Conservation (phyloP, 2,888 invertebrate genomes). For the Brachyopa scutellaris region DNA sequence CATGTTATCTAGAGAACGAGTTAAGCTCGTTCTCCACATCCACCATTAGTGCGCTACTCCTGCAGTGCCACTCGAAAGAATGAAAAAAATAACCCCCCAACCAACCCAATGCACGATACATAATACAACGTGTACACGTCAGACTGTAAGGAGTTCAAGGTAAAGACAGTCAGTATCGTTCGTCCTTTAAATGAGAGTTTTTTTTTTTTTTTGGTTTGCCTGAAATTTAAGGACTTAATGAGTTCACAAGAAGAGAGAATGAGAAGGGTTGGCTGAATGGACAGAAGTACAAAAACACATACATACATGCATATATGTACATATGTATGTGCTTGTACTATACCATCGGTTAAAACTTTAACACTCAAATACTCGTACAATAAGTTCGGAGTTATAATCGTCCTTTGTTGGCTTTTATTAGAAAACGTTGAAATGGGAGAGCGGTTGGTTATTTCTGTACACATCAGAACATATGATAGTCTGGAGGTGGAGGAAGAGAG, state of each 20-base stretch:
- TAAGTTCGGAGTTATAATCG: slow-evolving; percentile 59
- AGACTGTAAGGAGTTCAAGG: slow-evolving; percentile 69
- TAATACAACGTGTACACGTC: slow-evolving; percentile 28
- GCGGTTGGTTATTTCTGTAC: slow-evolving; percentile 16
- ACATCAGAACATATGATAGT: slow-evolving; percentile 58
- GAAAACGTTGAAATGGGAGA: not conserved
- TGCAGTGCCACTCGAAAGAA: slow-evolving; percentile 12
- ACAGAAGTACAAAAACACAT: not conserved
- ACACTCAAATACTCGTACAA: slow-evolving; percentile 30
- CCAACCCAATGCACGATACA: not conserved
- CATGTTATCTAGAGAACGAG: slow-evolving; percentile 35
- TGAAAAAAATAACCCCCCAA: too few relatives aligned
- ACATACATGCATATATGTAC: not conserved
- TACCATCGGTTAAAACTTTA: not conserved
- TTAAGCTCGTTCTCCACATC: slow-evolving; percentile 30
- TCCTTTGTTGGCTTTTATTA: slow-evolving; percentile 58
- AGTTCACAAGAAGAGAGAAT: slow-evolving; percentile 7
- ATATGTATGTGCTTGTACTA: not conserved
- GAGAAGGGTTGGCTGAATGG: slow-evolving; percentile 1
- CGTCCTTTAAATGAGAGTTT: slow-evolving; percentile 22
- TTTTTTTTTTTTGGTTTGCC: slow-evolving; percentile 13
- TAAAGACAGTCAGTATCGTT: slow-evolving; percentile 37
- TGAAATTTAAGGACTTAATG: slow-evolving; percentile 63
- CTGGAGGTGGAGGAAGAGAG: slow-evolving; percentile 8
- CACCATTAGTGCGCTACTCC: slow-evolving; percentile 16